Percentiles rank a stretch among this genome's conserved stretches.
Evolutionary conservation across 2,888 invertebrate genomes (phyloP).

Genomic region (Tribolium freemani): DNA sequence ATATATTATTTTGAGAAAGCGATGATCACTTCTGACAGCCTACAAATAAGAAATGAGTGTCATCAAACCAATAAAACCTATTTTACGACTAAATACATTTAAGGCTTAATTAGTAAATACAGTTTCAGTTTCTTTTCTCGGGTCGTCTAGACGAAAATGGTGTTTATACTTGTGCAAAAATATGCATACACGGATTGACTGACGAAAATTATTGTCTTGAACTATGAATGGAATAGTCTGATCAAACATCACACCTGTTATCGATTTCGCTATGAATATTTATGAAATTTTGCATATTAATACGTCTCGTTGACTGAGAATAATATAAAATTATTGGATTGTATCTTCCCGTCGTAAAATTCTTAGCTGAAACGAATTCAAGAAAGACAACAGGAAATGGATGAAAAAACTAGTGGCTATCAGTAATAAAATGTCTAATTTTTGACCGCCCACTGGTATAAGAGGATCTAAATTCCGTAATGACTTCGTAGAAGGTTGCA

Average conservation of each 20-base stretch:
- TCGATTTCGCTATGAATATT: slow-evolving; percentile 17
- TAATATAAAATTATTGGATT: slow-evolving; percentile 11
- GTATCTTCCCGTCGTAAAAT: slow-evolving; percentile 21
- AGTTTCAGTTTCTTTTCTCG: neutral
- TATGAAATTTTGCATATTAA: slow-evolving; percentile 17
- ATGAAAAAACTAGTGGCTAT: neutral
- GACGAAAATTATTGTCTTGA: neutral
- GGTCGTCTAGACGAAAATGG: neutral
- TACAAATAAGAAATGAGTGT: neutral
- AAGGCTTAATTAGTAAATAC: neutral
- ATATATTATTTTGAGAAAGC: neutral
- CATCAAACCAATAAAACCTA: neutral
- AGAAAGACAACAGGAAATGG: slow-evolving; percentile 4
- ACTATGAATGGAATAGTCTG: neutral
- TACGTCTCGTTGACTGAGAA: neutral
- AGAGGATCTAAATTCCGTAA: neutral
- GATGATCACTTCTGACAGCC: neutral
- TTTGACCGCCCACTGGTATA: neutral
- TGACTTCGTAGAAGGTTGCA: slow-evolving; percentile 11
- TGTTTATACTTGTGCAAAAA: neutral
- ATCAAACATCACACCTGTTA: neutral
- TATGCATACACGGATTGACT: neutral
- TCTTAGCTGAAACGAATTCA: neutral
- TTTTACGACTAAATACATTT: neutral
- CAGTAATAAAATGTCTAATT: neutral